These are phyloP conservation scores for Macropis europaea DNA, from an alignment of 2,888 invertebrate species.

Conservation along the genomic window DNA sequence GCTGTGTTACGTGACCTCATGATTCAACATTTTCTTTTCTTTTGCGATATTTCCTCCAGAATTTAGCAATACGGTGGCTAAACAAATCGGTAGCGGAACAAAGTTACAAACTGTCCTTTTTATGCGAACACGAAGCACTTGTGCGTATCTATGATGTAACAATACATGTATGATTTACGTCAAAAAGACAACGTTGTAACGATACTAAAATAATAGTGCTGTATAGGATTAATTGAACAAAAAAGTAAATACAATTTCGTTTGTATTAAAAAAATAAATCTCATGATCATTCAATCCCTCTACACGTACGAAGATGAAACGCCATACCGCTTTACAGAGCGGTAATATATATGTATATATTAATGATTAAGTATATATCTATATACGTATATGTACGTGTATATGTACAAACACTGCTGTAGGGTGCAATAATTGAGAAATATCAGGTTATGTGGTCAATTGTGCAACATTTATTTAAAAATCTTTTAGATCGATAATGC, in stretches of 20 bases:
- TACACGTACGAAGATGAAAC: not conserved
- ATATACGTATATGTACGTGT: no score
- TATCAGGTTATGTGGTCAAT: slow-evolving; percentile 18
- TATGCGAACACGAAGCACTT: slow-evolving; percentile 7
- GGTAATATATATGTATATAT: no score
- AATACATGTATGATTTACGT: slow-evolving; percentile 32
- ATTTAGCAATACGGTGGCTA: slow-evolving; percentile 13
- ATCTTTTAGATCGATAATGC: not conserved
- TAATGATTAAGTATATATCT: no score
- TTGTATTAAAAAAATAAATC: slow-evolving; percentile 25
- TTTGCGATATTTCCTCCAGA: slow-evolving; percentile 26
- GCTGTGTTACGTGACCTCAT: slow-evolving; percentile 13
- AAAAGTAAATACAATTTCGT: slow-evolving; percentile 48
- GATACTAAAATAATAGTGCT: slow-evolving; percentile 33
- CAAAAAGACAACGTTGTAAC: slow-evolving; percentile 27
- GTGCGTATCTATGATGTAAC: slow-evolving; percentile 36
- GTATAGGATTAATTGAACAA: slow-evolving; percentile 42
- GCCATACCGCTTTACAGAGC: no score
- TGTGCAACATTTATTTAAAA: not conserved
- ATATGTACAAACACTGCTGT: no score
- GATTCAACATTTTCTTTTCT: slow-evolving; percentile 34
- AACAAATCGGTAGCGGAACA: slow-evolving; percentile 8
- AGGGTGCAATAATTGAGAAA: not conserved
- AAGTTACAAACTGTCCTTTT: slow-evolving; percentile 23
- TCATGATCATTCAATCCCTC: not conserved